phyloP scores from a whole-genome alignment of 2,888 invertebrate genomes.

The Aethes cnicana region DNA sequence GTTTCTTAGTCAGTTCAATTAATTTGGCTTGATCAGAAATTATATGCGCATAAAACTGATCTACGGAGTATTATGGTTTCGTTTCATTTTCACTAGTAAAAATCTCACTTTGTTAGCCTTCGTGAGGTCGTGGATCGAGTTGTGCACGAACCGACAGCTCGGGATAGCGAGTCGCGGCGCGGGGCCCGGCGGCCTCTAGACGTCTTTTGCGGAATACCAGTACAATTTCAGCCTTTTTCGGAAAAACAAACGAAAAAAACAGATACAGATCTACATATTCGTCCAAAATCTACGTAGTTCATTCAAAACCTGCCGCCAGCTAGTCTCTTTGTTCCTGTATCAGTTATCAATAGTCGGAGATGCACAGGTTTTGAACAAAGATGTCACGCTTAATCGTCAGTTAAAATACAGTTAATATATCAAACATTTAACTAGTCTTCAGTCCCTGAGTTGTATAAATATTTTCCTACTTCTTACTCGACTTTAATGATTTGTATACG shows the following conservation, averaged over 20 bases:
- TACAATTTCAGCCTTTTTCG: constrained; percentile 64
- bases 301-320: constrained; percentile 78
- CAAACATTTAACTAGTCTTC: constrained; percentile 82
- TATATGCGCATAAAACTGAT: constrained; percentile 63
- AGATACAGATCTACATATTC: constrained; percentile 63
- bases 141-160: constrained; percentile 34
- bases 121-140: constrained; percentile 49
- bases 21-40: constrained; percentile 77
- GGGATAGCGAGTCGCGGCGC: constrained; percentile 48
- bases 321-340: constrained; percentile 73
- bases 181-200: constrained; percentile 43
- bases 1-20: constrained; percentile 74
- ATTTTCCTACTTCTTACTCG: constrained; percentile 81
- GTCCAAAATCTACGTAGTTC: constrained; percentile 72
- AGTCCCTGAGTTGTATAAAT: constrained; percentile 82
- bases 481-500: constrained; percentile 82
- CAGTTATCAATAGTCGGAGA: constrained; percentile 60
- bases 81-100: constrained; percentile 53
- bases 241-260: constrained; percentile 50
- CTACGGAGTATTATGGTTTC: constrained; percentile 67
- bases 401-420: constrained; percentile 81
- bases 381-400: constrained; percentile 74
- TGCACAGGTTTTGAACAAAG: constrained; percentile 80
- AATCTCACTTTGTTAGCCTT: constrained; percentile 61
- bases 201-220: constrained; percentile 51